A percentile compares a stretch with the other conserved stretches of the same genome.
phyloP scores from a whole-genome alignment of 1,140 invertebrate genomes.

The Drosophila nasuta region DNA sequence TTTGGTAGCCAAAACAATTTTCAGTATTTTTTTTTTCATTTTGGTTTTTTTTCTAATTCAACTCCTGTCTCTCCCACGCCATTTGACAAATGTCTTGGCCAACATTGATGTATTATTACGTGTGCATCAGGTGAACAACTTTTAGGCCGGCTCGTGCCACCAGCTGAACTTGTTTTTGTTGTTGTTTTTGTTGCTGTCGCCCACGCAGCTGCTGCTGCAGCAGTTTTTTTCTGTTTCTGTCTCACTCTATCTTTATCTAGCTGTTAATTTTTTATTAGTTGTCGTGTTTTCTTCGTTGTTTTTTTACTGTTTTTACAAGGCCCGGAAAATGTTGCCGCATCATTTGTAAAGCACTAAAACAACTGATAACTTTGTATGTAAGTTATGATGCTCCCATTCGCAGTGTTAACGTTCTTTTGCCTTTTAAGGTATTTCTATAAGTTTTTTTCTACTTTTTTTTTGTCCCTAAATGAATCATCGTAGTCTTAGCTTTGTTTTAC shows the following conservation, averaged over 20 bases:
- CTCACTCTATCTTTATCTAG: conserved; percentile 53
- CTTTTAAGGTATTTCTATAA: not conserved
- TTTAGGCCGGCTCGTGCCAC: conserved; percentile 42
- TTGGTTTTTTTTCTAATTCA: conserved; percentile 44
- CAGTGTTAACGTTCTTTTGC: not conserved
- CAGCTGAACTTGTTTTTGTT: conserved; percentile 32
- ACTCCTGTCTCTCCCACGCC: conserved; percentile 47
- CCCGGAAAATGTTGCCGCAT: conserved; percentile 47
- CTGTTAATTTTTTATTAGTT: conserved; percentile 65
- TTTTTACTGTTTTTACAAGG: conserved; percentile 25
- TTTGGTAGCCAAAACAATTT: not conserved
- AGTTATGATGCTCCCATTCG: conserved; percentile 27
- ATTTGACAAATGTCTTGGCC: conserved; percentile 44
- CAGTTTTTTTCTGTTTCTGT: conserved; percentile 5
- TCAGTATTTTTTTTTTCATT: conserved; percentile 8
- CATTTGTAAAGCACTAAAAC: conserved; percentile 64
- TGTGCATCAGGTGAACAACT: conserved; percentile 46
- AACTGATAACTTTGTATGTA: conserved; percentile 56
- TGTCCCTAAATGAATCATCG: conserved; percentile 8
- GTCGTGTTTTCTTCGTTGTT: conserved; percentile 51
- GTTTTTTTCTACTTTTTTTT: not conserved
- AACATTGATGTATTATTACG: conserved; percentile 49
- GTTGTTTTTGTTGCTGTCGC: conserved; percentile 24
- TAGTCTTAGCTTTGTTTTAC: not conserved
- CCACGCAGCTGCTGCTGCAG: conserved; percentile 28